A percentile compares a stretch with the other conserved stretches of the same genome.
phyloP scores from a whole-genome alignment of 2,888 invertebrate genomes.

The Lacanobia oleracea region DNA sequence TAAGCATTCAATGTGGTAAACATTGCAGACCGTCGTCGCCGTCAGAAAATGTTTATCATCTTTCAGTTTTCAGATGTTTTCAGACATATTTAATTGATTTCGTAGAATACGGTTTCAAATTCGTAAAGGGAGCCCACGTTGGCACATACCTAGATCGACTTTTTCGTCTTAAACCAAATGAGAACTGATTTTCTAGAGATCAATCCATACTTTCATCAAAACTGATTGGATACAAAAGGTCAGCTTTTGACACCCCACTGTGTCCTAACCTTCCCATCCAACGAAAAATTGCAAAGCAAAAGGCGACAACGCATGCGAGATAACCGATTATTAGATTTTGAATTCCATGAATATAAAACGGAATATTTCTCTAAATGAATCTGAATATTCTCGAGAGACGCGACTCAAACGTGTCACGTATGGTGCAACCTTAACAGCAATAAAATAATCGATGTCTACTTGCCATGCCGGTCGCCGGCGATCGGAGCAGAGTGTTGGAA shows the following conservation, averaged over 20 bases:
- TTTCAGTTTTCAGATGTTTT: background rate
- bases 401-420: slow-evolving; percentile 40
- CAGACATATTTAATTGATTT: slow-evolving; percentile 10
- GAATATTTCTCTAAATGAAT: slow-evolving; percentile 19
- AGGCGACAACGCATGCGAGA: background rate
- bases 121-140: background rate
- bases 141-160: too few species aligned
- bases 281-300: slow-evolving; percentile 13
- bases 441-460: slow-evolving; percentile 63
- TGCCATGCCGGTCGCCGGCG: slow-evolving; percentile 46
- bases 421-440: slow-evolving; percentile 35
- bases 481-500: slow-evolving; percentile 60
- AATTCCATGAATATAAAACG: slow-evolving; percentile 35
- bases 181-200: background rate
- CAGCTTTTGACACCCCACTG: too few species aligned
- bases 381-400: slow-evolving; percentile 12
- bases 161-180: background rate
- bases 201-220: background rate
- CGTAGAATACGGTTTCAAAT: slow-evolving; percentile 1
- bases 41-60: too few species aligned
- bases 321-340: slow-evolving; percentile 31
- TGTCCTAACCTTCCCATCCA: background rate
- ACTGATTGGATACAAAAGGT: too few species aligned
- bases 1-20: too few species aligned
- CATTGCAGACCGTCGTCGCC: too few species aligned